Evolutionary conservation across 2,797 vertebrate genomes (phyloP).

Genomic region (Poeciliopsis turneri): DNA sequence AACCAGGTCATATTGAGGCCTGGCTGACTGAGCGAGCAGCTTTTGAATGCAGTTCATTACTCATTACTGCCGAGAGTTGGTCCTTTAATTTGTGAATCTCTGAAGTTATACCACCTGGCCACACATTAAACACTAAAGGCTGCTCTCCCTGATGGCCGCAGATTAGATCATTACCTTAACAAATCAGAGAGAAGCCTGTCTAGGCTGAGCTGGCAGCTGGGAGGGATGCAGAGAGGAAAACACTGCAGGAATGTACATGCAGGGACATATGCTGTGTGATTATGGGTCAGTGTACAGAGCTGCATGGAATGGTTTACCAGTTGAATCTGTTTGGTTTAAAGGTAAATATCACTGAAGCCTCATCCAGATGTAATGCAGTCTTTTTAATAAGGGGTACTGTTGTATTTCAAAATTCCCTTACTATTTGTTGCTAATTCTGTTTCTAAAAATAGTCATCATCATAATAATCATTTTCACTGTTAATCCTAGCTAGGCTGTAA

Average conservation of each 20-base stretch:
- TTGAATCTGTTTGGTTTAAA: too few relatives aligned
- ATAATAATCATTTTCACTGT: neutral
- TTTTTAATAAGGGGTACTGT: neutral
- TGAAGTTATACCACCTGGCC: slow-evolving; percentile 81
- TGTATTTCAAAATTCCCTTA: neutral
- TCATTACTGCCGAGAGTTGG: slow-evolving; percentile 67
- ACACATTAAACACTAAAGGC: slow-evolving; percentile 79
- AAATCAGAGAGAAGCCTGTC: slow-evolving; percentile 69
- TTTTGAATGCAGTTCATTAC: slow-evolving; percentile 78
- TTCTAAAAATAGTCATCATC: neutral
- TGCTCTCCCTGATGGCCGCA: slow-evolving; percentile 75
- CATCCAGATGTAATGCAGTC: neutral
- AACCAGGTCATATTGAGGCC: slow-evolving; percentile 71
- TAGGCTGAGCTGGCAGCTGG: slow-evolving; percentile 58
- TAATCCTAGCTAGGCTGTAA: neutral
- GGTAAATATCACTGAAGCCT: neutral
- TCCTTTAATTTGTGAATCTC: slow-evolving; percentile 75
- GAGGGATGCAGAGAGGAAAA: slow-evolving; percentile 35
- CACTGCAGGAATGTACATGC: slow-evolving; percentile 2
- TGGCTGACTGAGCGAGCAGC: slow-evolving; percentile 59
- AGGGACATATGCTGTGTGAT: slow-evolving; percentile 9
- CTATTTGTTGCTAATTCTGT: neutral
- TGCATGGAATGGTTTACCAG: neutral
- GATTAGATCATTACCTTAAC: slow-evolving; percentile 82
- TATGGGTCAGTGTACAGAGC: neutral